These are phyloP conservation scores for Ondatra zibethicus DNA, from an alignment of 2,113 vertebrate species.

Conservation along the genomic window DNA sequence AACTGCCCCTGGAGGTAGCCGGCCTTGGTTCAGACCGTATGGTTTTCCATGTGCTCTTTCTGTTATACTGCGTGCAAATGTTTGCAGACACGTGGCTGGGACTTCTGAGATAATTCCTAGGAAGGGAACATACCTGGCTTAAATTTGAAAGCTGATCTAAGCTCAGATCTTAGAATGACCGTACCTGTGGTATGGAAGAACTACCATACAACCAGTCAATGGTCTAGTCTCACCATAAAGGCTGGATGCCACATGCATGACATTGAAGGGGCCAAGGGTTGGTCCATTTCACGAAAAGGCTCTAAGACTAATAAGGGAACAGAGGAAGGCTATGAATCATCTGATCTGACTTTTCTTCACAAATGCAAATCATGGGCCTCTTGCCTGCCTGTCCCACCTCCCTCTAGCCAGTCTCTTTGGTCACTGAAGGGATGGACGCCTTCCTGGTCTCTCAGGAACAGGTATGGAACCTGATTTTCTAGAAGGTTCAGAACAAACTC, in stretches of 20 bases:
- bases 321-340: rapidly evolving
- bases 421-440: not conserved
- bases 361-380: too few relatives aligned
- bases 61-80: not conserved
- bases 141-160: not conserved
- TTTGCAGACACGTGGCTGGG: not conserved
- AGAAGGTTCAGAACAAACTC: not conserved
- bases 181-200: not conserved
- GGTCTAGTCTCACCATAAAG: rapidly evolving
- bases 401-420: rapidly evolving
- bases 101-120: not conserved
- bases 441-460: not conserved
- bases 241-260: not conserved
- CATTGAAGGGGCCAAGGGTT: not conserved
- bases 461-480: not conserved
- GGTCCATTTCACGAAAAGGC: not conserved
- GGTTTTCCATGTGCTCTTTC: not conserved
- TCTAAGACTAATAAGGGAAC: not conserved
- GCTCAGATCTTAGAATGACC: not conserved
- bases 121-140: not conserved
- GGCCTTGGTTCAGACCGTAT: not conserved
- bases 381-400: not conserved
- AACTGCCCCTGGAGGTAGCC: too few relatives aligned
- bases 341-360: not conserved
- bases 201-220: too few relatives aligned